Conservation (phyloP, 2,797 vertebrate species). For the Rhinogobio ventralis region DNA sequence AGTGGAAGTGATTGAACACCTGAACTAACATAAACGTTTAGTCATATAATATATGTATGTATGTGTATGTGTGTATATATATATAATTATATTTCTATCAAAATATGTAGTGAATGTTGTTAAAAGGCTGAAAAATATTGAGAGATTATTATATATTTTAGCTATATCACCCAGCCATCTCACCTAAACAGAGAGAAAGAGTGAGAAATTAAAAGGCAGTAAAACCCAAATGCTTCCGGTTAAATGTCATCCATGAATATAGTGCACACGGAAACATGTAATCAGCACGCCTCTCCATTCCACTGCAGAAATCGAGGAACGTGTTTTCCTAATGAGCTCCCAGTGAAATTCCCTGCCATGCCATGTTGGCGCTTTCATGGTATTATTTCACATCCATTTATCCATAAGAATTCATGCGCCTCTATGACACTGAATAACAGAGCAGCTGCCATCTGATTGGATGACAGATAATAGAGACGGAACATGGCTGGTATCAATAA, state of each 20-base stretch:
- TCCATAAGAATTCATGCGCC: constrained; percentile 73
- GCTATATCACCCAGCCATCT: background rate
- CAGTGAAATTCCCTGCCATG: constrained; percentile 70
- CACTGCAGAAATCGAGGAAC: constrained; percentile 57
- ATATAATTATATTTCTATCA: too few relatives aligned
- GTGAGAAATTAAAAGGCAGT: constrained; percentile 58
- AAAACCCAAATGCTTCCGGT: constrained; percentile 65
- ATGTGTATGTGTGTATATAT: too few relatives aligned
- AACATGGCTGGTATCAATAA: constrained; percentile 70
- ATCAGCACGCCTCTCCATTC: constrained; percentile 66
- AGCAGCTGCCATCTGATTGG: constrained; percentile 43
- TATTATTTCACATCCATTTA: constrained; percentile 80
- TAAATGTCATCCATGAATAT: constrained; percentile 65
- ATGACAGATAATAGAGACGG: constrained; percentile 6
- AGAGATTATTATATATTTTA: background rate
- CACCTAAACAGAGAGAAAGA: constrained; percentile 50
- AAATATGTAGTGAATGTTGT: too few relatives aligned
- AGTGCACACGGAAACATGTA: constrained; percentile 57
- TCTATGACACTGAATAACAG: constrained; percentile 61
- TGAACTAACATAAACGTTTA: too few relatives aligned
- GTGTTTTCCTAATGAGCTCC: constrained; percentile 76
- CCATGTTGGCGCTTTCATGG: constrained; percentile 71
- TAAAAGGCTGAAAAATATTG: too few relatives aligned
- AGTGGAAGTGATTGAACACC: too few relatives aligned
- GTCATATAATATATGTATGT: too few relatives aligned